Evolutionary conservation across 2,888 invertebrate genomes (phyloP).

Genomic region (Nomada ferruginata): DNA sequence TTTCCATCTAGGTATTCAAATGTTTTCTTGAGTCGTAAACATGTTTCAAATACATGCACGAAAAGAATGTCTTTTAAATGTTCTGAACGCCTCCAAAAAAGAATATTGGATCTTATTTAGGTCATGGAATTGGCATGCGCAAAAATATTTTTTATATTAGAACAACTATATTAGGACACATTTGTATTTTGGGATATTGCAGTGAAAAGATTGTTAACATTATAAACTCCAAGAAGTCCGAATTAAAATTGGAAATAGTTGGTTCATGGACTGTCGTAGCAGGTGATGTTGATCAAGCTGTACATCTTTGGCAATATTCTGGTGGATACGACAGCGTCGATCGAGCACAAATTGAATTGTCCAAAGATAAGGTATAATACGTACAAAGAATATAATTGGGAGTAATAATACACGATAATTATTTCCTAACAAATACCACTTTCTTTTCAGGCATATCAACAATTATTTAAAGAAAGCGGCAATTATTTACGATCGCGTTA

Average conservation of each 20-base stretch:
- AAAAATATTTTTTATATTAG: conserved; percentile 36
- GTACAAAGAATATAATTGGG: conserved; percentile 5
- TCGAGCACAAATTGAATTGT: conserved; percentile 89
- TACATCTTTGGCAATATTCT: conserved; percentile 97
- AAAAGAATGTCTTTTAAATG: conserved; percentile 1
- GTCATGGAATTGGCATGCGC: conserved; percentile 28
- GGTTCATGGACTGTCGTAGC: conserved; percentile 98
- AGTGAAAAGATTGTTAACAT: conserved; percentile 92
- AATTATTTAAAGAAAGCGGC: conserved; percentile 91
- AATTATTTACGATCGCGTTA: conserved; percentile 93
- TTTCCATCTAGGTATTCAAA: not conserved
- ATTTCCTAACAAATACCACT: conserved; percentile 26
- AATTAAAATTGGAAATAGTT: conserved; percentile 93
- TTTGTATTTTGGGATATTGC: conserved; percentile 67
- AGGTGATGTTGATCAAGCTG: conserved; percentile 98
- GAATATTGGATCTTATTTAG: conserved; percentile 36
- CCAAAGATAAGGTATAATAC: conserved; percentile 87
- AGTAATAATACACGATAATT: not conserved
- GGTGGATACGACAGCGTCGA: conserved; percentile 96
- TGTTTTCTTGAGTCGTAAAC: not conserved
- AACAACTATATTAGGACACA: conserved; percentile 41
- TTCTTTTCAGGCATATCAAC: conserved; percentile 88
- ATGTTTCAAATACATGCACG: conserved; percentile 2
- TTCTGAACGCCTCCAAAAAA: not conserved
- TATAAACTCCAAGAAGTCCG: conserved; percentile 89